Base-by-base conservation (phyloP, 2,113 vertebrate genomes). In the Entomyzon cyanotis region DNA sequence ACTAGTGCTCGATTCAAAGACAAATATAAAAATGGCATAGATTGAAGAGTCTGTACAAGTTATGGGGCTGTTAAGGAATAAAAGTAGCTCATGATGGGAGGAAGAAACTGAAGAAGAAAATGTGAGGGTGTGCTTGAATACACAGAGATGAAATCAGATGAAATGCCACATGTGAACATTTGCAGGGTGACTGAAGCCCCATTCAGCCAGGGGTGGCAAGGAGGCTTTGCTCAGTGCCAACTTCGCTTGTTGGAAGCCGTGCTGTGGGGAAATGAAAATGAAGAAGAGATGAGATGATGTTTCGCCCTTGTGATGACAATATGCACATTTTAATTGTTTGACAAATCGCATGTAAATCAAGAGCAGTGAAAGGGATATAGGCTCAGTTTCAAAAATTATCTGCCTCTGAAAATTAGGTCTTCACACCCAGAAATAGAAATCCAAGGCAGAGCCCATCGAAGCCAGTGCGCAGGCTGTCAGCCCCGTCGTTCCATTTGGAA, bases 391-490 rank as follows among this genome's bases (percentile, higher is more conserved):
- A 96, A 90, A 96, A 91, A 84, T 80, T 74, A 93, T 78, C 88
- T 94, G 69, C 49, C 41, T 96, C 64, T 82, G 85, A 78, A 93
- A 90, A 94, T 94, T 86, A 92, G 86, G 73, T 77, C 92, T 90
- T 90, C 31, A 49, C 49, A 87, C 49, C 90, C 92, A 91, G 77
- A 90, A 96, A 92, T 92, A 96, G 95, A 84, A 92, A 95, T 12
- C 33, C 33, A 71, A 92, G 88, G 62, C 92, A 90, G 83, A 94
- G 64, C 90, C 88, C 71, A 71, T 63, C 1, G 33, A 90, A 93
- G 56, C 25, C 83, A 87, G 79, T 56, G 64, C 79, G 81, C 80
- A 95, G 90, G 58, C 93, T 96, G 93, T 93, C 92, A 95, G 73
- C 50, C 73, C 64, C 1, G 1, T 78, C 4, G 0, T 53, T 95